Evolutionary conservation across 2,113 vertebrate genomes (phyloP), one percentile per base, ranked within the genome.

Genomic region (Pagrus major): DNA sequence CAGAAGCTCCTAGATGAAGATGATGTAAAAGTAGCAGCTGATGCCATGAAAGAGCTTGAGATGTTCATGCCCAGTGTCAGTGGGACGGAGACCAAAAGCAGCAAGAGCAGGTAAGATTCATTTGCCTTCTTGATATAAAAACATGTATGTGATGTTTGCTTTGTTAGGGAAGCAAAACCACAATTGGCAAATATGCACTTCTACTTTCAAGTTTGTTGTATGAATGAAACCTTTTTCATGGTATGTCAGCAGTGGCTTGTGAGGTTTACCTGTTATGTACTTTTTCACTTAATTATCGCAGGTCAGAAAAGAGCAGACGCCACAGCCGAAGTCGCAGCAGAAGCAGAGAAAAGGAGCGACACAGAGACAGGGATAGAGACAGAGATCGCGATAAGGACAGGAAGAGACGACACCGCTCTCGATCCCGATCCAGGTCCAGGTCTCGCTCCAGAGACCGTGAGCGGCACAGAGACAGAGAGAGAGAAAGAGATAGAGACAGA

Each of bases 31-130:
- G 96, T 99, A 0, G 97, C 98, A 16, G 97, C 96, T 44, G 96
- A 98, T 86, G 98, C 97, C 14, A 96, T 99, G 81, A 97, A 97
- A 39, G 97, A 98, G 31, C 94, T 99, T 3, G 98, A 99, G 92
- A 98, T 98, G 88, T 95, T 99, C 52, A 97, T 98, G 97, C 98
- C 97, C 2, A 96, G 94, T 3, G 94, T 94, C 1, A 95, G 96
- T 16, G 80, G 90, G 41, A 25, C 80, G 0, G 91, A 94, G 16
- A 86, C 95, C 0, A 95, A 95, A 84, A 86, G 56, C 51, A 93
- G 90, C 0, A 97, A 96, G 65, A 95, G 94, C 88, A 93, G 94
- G 98, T 99, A 41, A 49, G 71, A 65, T 21, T 2, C 10, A 23
- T 35, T n/a, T 60, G 11, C 4, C 11, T 6, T 7, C 39, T 25